Evolutionary conservation across 2,113 vertebrate species (phyloP), one percentile per base, ranked within the genome.

Genomic region (Circaetus gallicus): DNA sequence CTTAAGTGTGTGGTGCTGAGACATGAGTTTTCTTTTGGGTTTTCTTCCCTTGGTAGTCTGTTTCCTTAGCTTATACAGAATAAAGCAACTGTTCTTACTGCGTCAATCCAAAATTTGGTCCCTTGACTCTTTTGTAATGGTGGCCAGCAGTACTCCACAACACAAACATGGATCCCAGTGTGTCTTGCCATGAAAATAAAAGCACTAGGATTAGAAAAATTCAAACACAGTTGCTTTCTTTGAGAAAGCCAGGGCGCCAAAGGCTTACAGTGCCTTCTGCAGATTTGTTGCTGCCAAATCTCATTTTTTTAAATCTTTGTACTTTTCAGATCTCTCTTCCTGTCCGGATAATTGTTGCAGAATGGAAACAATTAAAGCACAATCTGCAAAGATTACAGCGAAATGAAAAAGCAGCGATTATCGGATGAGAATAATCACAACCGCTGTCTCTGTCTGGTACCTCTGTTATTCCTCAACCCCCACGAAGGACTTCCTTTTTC

Each of bases 281-380:
- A 31, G 38, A 47, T 38, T 28, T 55, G 45, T 36, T 78, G 26
- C 50, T 89, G 56, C 47, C 78, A 66, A 86, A 91, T 16, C 18
- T 38, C 9, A 14, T 50, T 90, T 82, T 91, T 93, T 84, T 38
- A 28, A 55, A 89, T 66, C 28, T 66, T 92, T 95, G 38, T 66
- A 59, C 43, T 67, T 95, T 56, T 63, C 74, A 85, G 34, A 38
- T 56, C 63, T 91, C 62, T 53, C 78, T 76, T 92, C 78, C 77
- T 89, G 70, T 29, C 28, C 77, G n/a, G 42, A 34, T 86, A 94
- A 95, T 52, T 85, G 83, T 72, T 91, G 55, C 43, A 86, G 63
- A 94, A 84, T 72, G 42, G 70, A 96, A 97, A 97, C 59, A 96
- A 61, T 55, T 82, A 66, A 47, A 52, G 62, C 69, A 91, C 80